Percentiles rank a stretch among this genome's conserved stretches.
phyloP scores from a whole-genome alignment of 2,113 vertebrate species.

The Axis porcinus region DNA sequence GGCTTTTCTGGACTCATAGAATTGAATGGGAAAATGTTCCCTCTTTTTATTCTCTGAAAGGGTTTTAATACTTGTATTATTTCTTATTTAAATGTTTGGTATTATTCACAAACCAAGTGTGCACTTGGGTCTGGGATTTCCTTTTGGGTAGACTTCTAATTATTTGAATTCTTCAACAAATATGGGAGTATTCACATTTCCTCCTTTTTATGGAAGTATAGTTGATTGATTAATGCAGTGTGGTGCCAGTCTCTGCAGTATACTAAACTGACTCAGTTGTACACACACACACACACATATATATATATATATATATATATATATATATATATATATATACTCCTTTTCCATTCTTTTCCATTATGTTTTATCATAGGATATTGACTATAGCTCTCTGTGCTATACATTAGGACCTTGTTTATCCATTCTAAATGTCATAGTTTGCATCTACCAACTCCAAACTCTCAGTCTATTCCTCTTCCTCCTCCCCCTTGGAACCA shows the following conservation, averaged over 20 bases:
- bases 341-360: neutral
- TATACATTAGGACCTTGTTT: neutral
- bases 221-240: neutral
- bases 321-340: neutral
- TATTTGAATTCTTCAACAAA: slow-evolving; percentile 10
- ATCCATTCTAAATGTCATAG: neutral
- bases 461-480: neutral
- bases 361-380: neutral
- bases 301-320: too few species aligned
- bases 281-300: too few species aligned
- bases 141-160: neutral
- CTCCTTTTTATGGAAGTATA: neutral
- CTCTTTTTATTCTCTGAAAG: neutral
- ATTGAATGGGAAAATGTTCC: neutral
- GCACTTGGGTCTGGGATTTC: neutral
- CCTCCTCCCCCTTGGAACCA: neutral
- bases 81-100: neutral
- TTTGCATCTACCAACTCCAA: neutral
- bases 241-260: neutral
- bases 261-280: neutral
- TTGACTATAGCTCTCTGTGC: neutral
- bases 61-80: neutral
- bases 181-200: neutral
- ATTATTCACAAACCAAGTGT: neutral
- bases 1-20: neutral